Conservation (phyloP, 1,140 invertebrate species). For the Mya arenaria region DNA sequence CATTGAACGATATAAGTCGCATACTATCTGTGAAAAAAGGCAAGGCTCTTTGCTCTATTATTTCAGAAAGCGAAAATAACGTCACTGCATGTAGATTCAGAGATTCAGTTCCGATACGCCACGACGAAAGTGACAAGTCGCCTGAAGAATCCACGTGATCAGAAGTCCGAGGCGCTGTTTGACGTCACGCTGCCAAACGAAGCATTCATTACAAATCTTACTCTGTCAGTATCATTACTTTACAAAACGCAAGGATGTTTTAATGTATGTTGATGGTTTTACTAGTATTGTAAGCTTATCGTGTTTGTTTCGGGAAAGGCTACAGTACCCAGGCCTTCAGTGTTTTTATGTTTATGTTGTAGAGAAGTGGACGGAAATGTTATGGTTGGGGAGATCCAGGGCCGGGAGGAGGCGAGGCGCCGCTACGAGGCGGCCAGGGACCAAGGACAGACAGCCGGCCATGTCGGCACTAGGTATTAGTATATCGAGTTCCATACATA, state of each 20-base stretch:
- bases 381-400: slow-evolving; percentile 54
- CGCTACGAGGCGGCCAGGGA: slow-evolving; percentile 53
- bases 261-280: neutral
- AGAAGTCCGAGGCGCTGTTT: slow-evolving; percentile 65
- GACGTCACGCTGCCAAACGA: slow-evolving; percentile 71
- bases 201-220: slow-evolving; percentile 73
- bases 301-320: neutral
- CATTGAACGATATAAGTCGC: too few species aligned
- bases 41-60: too few species aligned
- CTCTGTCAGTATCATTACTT: slow-evolving; percentile 59
- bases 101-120: slow-evolving; percentile 66
- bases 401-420: slow-evolving; percentile 54
- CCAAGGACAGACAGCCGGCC: slow-evolving; percentile 55
- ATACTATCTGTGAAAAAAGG: too few species aligned
- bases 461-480: slow-evolving; percentile 57
- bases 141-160: slow-evolving; percentile 56
- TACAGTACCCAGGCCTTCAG: neutral
- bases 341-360: neutral
- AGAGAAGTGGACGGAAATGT: slow-evolving; percentile 57
- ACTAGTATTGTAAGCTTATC: neutral
- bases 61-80: slow-evolving; percentile 55
- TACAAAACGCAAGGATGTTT: neutral
- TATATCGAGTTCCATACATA: too few species aligned
- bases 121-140: slow-evolving; percentile 66
- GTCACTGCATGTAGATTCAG: slow-evolving; percentile 63